Percentiles rank a stretch among this genome's conserved stretches.
These are phyloP conservation scores for Orius laevigatus DNA, from an alignment of 1,140 invertebrate species.

Conservation along the genomic window DNA sequence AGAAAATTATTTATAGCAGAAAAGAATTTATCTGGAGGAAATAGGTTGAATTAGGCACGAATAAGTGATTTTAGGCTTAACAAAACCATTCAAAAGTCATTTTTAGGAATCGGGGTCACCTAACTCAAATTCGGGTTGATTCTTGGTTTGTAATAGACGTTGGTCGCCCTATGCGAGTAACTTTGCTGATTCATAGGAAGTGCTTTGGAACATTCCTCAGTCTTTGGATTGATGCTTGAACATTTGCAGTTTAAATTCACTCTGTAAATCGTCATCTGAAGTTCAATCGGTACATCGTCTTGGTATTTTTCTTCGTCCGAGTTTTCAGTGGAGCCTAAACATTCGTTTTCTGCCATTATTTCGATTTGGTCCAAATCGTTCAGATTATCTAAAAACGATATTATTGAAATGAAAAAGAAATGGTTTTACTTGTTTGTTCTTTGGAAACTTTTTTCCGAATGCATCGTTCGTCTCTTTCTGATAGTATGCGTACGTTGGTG, in stretches of 20 bases:
- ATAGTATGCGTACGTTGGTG: constrained; percentile 26
- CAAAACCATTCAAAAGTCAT: no score
- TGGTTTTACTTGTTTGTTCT: constrained; percentile 22
- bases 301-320: constrained; percentile 26
- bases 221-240: constrained; percentile 27
- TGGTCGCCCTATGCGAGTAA: constrained; percentile 26
- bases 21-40: no score
- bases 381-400: constrained; percentile 22
- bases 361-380: constrained; percentile 12
- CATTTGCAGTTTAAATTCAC: constrained; percentile 34
- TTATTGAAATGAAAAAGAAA: constrained; percentile 18
- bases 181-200: constrained; percentile 30
- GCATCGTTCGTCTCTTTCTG: constrained; percentile 32
- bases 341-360: constrained; percentile 23
- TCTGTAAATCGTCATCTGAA: constrained; percentile 38
- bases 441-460: constrained; percentile 26
- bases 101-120: no score
- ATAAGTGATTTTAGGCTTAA: no score
- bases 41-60: no score
- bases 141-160: constrained; percentile 11
- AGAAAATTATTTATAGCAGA: no score
- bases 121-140: no score
- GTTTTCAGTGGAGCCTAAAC: constrained; percentile 26
- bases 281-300: constrained; percentile 31
- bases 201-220: constrained; percentile 31